Percentiles rank a stretch among this genome's conserved stretches.
Evolutionary conservation across 2,113 vertebrate genomes (phyloP).

Genomic region (Neotoma lepida): DNA sequence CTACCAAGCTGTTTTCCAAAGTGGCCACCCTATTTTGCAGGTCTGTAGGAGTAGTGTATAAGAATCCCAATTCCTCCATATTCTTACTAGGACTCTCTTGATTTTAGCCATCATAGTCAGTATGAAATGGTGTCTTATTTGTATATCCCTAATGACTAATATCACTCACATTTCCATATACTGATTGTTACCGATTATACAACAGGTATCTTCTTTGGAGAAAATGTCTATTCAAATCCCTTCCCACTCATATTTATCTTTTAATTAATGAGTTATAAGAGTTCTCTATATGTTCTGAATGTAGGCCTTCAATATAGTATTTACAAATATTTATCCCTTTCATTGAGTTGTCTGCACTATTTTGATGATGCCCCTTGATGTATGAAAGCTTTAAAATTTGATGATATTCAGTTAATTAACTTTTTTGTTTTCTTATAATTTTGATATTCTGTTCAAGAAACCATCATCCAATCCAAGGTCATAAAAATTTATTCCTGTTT

Average conservation of each 20-base stretch:
- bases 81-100: not conserved
- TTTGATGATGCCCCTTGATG: conserved; percentile 26
- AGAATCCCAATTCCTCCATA: not conserved
- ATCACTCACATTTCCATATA: conserved; percentile 27
- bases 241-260: conserved; percentile 24
- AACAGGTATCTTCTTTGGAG: conserved; percentile 16
- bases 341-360: not conserved
- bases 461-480: not conserved
- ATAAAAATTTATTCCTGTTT: conserved; percentile 42
- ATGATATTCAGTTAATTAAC: not conserved
- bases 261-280: conserved; percentile 36
- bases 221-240: conserved; percentile 36
- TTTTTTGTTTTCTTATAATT: not conserved
- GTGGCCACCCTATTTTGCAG: not conserved
- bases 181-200: not conserved
- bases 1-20: conserved; percentile 11
- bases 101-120: not conserved
- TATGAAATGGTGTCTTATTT: conserved; percentile 14
- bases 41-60: not conserved
- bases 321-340: conserved; percentile 5
- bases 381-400: conserved; percentile 27
- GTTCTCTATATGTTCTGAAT: conserved; percentile 25
- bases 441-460: conserved; percentile 41
- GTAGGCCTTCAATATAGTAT: not conserved
- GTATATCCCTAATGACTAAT: conserved; percentile 23